Conservation (phyloP, 2,113 vertebrate genomes). For the Myocastor coypus region DNA sequence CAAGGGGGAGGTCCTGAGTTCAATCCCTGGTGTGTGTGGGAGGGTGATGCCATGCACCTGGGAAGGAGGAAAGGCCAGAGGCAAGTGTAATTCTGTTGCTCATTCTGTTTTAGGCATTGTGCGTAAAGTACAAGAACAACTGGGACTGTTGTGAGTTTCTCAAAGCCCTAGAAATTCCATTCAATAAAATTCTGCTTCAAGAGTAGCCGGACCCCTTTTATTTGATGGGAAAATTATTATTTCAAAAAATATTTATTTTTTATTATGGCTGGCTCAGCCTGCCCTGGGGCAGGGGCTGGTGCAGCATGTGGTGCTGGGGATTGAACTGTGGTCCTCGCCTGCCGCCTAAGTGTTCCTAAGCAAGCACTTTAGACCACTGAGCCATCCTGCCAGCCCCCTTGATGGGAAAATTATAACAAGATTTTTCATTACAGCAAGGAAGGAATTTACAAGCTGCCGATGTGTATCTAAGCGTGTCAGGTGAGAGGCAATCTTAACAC, state of each 20-base stretch:
- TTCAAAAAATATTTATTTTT: no score
- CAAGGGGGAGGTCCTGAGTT: no score
- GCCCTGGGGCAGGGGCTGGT: no score
- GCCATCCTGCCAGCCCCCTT: no score
- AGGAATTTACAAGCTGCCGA: constrained; percentile 15
- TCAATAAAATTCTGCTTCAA: constrained; percentile 16
- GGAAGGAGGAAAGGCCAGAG: constrained; percentile 21
- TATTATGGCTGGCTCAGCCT: no score
- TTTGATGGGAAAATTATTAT: constrained; percentile 63
- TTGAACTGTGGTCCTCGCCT: no score
- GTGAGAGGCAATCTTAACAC: constrained; percentile 35
- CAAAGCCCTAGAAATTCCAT: constrained; percentile 55
- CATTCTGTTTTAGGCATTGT: constrained; percentile 50
- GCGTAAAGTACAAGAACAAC: constrained; percentile 41
- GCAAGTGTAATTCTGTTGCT: constrained; percentile 55
- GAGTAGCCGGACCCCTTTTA: not conserved
- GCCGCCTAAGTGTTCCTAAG: no score
- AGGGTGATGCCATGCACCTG: not conserved
- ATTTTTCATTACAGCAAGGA: constrained; percentile 29
- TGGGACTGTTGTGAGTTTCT: constrained; percentile 35
- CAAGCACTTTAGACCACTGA: no score
- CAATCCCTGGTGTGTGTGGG: no score
- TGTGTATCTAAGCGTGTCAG: not conserved
- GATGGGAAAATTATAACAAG: constrained; percentile 54
- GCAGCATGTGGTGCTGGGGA: no score